Percentiles rank a stretch among this genome's conserved stretches.
Conservation (phyloP, 2,888 invertebrate species). For the Dugesia japonica region DNA sequence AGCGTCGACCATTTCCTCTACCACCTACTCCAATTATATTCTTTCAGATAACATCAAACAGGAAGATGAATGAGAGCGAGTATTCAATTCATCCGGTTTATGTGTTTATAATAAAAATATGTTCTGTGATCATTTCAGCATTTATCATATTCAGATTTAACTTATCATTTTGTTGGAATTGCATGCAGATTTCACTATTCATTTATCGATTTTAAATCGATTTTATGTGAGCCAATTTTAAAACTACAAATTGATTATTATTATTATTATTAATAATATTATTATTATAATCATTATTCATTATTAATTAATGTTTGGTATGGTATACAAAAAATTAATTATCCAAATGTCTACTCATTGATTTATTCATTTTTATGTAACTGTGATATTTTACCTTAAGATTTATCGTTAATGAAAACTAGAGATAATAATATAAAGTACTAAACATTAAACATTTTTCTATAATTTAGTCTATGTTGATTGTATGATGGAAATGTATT, state of each 20-base stretch:
- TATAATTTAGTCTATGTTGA: too few relatives aligned
- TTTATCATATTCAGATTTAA: not conserved
- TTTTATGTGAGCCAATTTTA: not conserved
- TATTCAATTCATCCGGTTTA: too few relatives aligned
- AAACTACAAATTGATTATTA: not conserved
- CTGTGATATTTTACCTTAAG: not conserved
- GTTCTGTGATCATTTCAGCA: not conserved
- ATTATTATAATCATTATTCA: not conserved
- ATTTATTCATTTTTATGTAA: not conserved
- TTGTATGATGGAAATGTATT: too few relatives aligned
- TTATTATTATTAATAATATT: not conserved
- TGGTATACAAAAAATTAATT: not conserved
- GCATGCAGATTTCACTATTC: not conserved
- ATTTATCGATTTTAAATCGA: not conserved
- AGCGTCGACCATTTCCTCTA: not conserved
- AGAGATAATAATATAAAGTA: not conserved
- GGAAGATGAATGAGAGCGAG: not conserved
- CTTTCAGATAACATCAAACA: not conserved
- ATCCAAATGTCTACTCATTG: not conserved
- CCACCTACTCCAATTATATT: not conserved
- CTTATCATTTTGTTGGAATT: not conserved
- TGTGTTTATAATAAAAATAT: not conserved
- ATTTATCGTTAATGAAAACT: not conserved
- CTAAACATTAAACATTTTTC: too few relatives aligned
- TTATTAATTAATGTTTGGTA: not conserved